Conservation (phyloP, 2,888 invertebrate genomes). For the Cephonodes hylas region DNA sequence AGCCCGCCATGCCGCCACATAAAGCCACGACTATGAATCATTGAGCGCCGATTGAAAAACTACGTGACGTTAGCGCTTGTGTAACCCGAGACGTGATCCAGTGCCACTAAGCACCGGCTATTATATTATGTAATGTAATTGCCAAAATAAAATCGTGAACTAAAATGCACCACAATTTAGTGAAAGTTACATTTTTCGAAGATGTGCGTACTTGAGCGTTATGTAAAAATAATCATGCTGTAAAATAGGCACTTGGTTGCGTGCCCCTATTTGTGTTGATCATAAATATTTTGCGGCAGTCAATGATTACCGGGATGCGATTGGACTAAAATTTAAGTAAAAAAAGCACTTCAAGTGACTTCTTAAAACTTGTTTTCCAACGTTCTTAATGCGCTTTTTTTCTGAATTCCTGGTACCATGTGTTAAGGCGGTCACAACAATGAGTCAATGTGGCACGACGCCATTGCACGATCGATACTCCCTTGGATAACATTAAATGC, state of each 20-base stretch:
- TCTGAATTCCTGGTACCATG: not conserved
- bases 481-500: not conserved
- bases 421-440: not conserved
- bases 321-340: too few species aligned
- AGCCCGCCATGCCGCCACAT: constrained; percentile 25
- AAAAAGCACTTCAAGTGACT: too few species aligned
- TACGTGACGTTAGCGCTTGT: constrained; percentile 68
- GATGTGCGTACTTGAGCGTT: constrained; percentile 12
- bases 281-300: not conserved
- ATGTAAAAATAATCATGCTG: constrained; percentile 10
- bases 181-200: constrained; percentile 53
- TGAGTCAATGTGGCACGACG: not conserved
- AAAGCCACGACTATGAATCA: constrained; percentile 56
- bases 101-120: constrained; percentile 43
- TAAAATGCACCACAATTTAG: constrained; percentile 51
- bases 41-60: constrained; percentile 59
- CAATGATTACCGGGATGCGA: too few species aligned
- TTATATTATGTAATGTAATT: constrained; percentile 72
- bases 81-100: constrained; percentile 75
- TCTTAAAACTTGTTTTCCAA: not conserved
- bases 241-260: not conserved
- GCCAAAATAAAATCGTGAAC: constrained; percentile 61
- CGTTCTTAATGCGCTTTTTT: not conserved
- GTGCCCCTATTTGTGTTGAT: not conserved
- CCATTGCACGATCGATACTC: not conserved